Conservation (phyloP, 2,113 vertebrate genomes). For the Pipra filicauda region DNA sequence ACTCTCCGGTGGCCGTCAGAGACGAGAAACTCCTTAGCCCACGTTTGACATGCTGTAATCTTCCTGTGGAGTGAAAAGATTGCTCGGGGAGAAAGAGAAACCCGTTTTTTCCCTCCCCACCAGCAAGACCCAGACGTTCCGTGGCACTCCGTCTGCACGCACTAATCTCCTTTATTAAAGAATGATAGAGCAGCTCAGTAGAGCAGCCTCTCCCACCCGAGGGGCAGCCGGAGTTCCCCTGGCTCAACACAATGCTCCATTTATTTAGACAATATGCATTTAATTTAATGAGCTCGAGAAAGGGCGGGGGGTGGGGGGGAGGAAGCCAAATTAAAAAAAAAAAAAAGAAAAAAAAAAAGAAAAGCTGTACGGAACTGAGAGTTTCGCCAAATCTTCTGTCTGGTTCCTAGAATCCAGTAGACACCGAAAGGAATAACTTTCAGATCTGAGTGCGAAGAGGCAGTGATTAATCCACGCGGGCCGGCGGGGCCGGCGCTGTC, state of each 20-base stretch:
- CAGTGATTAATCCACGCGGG: neutral
- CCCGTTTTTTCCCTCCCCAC: neutral
- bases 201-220: neutral
- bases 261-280: neutral
- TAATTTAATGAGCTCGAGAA: neutral
- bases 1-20: neutral
- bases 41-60: neutral
- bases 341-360: neutral
- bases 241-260: neutral
- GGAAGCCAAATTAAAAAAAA: neutral
- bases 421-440: neutral
- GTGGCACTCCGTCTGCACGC: neutral
- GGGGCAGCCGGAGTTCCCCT: neutral
- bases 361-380: neutral
- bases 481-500: neutral
- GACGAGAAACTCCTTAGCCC: neutral
- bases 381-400: neutral
- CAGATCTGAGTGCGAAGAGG: neutral
- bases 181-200: neutral
- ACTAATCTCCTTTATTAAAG: neutral
- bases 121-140: neutral
- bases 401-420: constrained; percentile 41
- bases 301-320: neutral
- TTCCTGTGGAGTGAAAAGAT: neutral
- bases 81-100: neutral